These are phyloP conservation scores for Labia minor DNA, from an alignment of 2,888 invertebrate genomes.

Conservation along the genomic window DNA sequence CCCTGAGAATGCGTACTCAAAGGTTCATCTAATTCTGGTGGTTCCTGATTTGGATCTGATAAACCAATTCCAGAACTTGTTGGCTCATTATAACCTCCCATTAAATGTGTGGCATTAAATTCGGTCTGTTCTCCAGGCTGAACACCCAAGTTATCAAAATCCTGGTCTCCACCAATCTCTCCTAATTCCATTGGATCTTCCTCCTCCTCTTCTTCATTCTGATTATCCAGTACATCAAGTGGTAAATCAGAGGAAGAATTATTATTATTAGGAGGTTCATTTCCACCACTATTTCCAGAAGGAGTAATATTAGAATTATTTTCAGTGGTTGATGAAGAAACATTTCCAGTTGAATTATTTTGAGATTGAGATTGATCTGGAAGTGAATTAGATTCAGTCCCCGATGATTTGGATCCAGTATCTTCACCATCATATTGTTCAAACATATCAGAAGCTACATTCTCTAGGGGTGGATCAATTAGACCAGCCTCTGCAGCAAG, in stretches of 20 bases:
- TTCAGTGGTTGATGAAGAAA: not conserved
- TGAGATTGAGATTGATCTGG: not conserved
- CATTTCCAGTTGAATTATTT: not conserved
- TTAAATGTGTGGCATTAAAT: constrained; percentile 1
- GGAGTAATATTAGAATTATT: not conserved
- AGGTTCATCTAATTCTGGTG: not conserved
- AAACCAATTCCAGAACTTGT: not conserved
- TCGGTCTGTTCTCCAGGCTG: not conserved
- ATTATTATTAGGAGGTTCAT: not conserved
- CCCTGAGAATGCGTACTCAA: not conserved
- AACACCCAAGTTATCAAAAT: not conserved
- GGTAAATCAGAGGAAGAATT: not conserved
- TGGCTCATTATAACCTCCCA: not conserved
- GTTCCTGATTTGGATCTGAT: not conserved
- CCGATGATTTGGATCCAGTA: not conserved
- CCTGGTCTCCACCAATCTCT: not conserved
- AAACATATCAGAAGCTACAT: not conserved
- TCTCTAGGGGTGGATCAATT: constrained; percentile 39
- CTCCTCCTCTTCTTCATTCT: not conserved
- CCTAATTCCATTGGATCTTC: not conserved
- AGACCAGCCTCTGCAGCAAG: constrained; percentile 51
- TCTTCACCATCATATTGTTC: constrained; percentile 3
- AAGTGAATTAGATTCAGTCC: not conserved
- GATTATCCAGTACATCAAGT: not conserved
- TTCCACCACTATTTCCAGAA: not conserved